These are phyloP conservation scores for Perithous albicinctus DNA, from an alignment of 2,888 invertebrate species.

Conservation along the genomic window DNA sequence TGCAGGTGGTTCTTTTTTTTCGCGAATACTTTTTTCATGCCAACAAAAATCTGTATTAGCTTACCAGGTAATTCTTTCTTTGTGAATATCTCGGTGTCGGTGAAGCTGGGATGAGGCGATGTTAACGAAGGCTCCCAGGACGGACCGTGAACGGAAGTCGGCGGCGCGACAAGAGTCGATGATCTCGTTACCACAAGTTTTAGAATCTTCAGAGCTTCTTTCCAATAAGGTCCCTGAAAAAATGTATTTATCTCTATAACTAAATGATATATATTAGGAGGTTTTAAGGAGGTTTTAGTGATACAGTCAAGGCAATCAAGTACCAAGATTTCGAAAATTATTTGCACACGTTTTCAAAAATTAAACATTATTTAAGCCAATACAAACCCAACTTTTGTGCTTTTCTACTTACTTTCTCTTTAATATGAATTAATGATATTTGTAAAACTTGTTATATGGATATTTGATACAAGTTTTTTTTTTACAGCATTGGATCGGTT, in stretches of 20 bases:
- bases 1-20: slow-evolving; percentile 29
- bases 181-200: slow-evolving; percentile 98
- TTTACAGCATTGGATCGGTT: too few relatives aligned
- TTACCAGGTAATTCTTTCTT: slow-evolving; percentile 92
- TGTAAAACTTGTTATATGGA: too few relatives aligned
- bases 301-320: too few relatives aligned
- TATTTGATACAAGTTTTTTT: too few relatives aligned
- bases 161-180: slow-evolving; percentile 96
- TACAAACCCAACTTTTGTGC: too few relatives aligned
- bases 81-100: slow-evolving; percentile 94
- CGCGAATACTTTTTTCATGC: slow-evolving; percentile 8
- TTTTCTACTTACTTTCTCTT: too few relatives aligned
- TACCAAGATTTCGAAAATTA: too few relatives aligned
- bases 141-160: slow-evolving; percentile 86
- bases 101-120: slow-evolving; percentile 90
- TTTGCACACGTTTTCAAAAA: too few relatives aligned
- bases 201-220: slow-evolving; percentile 97
- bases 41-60: slow-evolving; percentile 46
- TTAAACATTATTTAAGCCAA: too few relatives aligned
- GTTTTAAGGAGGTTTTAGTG: not conserved
- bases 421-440: too few relatives aligned
- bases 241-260: not conserved
- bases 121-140: slow-evolving; percentile 87
- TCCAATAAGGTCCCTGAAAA: slow-evolving; percentile 94
- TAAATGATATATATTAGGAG: not conserved